A percentile compares a stretch with the other conserved stretches of the same genome.
Conservation (phyloP, 2,888 invertebrate species). For the Heliconius cydno region DNA sequence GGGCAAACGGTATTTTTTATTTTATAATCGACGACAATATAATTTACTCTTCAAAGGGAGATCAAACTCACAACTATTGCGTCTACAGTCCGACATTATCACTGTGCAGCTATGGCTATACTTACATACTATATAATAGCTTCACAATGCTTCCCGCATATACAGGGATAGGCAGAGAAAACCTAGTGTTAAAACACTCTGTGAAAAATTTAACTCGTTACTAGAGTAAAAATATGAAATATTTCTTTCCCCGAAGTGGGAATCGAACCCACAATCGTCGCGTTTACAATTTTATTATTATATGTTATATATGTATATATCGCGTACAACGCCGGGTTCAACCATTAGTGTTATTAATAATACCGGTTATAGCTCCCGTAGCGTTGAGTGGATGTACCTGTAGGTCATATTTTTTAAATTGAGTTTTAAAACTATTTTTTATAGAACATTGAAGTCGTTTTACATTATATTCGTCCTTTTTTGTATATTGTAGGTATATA, state of each 20-base stretch:
- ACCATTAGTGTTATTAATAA: conserved; percentile 32
- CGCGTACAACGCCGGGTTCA: conserved; percentile 8
- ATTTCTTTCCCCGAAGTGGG: too few relatives aligned
- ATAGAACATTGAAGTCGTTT: too few relatives aligned
- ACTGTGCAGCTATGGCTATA: not conserved
- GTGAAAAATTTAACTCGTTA: not conserved
- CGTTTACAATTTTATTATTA: not conserved
- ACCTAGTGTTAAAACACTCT: not conserved
- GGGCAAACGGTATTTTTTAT: too few relatives aligned
- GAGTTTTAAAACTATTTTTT: too few relatives aligned
- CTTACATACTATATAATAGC: not conserved
- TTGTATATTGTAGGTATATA: too few relatives aligned
- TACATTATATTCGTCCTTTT: too few relatives aligned
- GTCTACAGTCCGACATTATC: not conserved
- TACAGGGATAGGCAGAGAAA: not conserved
- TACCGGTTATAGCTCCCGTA: not conserved
- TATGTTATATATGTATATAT: not conserved
- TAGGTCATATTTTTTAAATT: not conserved
- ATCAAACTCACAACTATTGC: not conserved
- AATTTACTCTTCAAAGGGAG: not conserved
- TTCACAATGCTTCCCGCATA: not conserved
- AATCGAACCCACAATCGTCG: not conserved
- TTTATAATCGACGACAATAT: not conserved
- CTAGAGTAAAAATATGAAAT: too few relatives aligned
- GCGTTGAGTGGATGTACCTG: not conserved